A percentile compares a stretch with the other conserved stretches of the same genome.
Conservation (phyloP, 35 echinoderm and acorn worm species). For the Patiria miniata region DNA sequence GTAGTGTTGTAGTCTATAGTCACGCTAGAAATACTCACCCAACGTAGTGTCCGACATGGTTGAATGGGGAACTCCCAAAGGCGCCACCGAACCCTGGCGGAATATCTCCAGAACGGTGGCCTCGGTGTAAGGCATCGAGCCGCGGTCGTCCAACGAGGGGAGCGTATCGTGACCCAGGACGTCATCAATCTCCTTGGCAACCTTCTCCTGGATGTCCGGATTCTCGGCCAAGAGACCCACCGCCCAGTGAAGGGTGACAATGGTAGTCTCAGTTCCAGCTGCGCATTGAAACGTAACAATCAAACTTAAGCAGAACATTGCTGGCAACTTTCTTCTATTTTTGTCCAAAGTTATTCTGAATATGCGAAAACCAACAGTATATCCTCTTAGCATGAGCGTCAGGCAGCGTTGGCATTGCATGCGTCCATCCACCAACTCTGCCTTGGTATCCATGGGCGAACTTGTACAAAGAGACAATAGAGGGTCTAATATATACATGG, state of each 20-base stretch:
- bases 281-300: neutral
- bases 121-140: slow-evolving; percentile 38
- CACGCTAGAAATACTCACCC: neutral
- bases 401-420: too few relatives aligned
- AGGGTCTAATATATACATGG: too few relatives aligned
- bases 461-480: too few relatives aligned
- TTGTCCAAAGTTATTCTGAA: too few relatives aligned
- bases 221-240: slow-evolving; percentile 40
- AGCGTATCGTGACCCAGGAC: slow-evolving; percentile 56
- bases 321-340: too few relatives aligned
- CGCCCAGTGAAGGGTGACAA: slow-evolving; percentile 45
- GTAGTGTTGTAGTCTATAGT: too few relatives aligned
- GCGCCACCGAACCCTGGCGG: slow-evolving; percentile 34
- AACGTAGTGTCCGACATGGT: neutral
- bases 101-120: slow-evolving; percentile 54
- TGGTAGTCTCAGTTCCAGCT: slow-evolving; percentile 57
- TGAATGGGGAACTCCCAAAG: slow-evolving; percentile 14
- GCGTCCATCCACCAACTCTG: too few relatives aligned
- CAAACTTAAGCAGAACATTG: too few relatives aligned
- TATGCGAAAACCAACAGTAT: too few relatives aligned
- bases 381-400: too few relatives aligned
- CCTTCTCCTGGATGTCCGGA: slow-evolving; percentile 65
- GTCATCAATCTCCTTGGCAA: slow-evolving; percentile 50
- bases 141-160: slow-evolving; percentile 49
- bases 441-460: too few relatives aligned